Evolutionary conservation across 2,888 invertebrate species (phyloP).

Genomic region (Limenitis camilla): DNA sequence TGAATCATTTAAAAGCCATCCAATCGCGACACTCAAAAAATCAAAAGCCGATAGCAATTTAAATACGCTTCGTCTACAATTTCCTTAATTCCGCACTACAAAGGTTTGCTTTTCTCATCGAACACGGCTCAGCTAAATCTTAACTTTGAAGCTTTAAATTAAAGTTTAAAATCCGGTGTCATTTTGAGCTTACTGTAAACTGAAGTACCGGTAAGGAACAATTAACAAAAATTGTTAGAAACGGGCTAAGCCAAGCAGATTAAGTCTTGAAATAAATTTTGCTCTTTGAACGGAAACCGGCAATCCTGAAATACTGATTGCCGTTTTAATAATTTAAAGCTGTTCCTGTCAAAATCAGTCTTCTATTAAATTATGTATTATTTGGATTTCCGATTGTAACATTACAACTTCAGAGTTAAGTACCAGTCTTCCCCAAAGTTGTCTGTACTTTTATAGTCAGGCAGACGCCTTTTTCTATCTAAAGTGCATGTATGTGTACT

Average conservation of each 20-base stretch:
- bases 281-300: slow-evolving; percentile 28
- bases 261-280: slow-evolving; percentile 31
- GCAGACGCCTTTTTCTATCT: no score
- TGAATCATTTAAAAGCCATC: neutral
- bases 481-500: no score
- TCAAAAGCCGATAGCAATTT: slow-evolving; percentile 5
- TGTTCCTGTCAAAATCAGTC: slow-evolving; percentile 16
- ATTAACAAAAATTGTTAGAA: slow-evolving; percentile 35
- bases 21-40: slow-evolving; percentile 1
- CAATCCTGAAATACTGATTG: slow-evolving; percentile 38
- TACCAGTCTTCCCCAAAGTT: no score
- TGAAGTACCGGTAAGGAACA: slow-evolving; percentile 16
- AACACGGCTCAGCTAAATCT: neutral
- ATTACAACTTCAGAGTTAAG: no score
- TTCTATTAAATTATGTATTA: slow-evolving; percentile 13
- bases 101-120: slow-evolving; percentile 6
- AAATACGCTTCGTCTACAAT: slow-evolving; percentile 4
- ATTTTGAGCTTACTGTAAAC: slow-evolving; percentile 10
- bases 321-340: slow-evolving; percentile 49
- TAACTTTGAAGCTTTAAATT: slow-evolving; percentile 13
- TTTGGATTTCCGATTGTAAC: slow-evolving; percentile 5
- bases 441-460: no score
- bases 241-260: slow-evolving; percentile 25
- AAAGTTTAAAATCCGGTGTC: slow-evolving; percentile 17
- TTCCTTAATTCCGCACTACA: slow-evolving; percentile 2